Conservation (phyloP, 2,797 vertebrate species). For the Pteronotus mesoamericanus region DNA sequence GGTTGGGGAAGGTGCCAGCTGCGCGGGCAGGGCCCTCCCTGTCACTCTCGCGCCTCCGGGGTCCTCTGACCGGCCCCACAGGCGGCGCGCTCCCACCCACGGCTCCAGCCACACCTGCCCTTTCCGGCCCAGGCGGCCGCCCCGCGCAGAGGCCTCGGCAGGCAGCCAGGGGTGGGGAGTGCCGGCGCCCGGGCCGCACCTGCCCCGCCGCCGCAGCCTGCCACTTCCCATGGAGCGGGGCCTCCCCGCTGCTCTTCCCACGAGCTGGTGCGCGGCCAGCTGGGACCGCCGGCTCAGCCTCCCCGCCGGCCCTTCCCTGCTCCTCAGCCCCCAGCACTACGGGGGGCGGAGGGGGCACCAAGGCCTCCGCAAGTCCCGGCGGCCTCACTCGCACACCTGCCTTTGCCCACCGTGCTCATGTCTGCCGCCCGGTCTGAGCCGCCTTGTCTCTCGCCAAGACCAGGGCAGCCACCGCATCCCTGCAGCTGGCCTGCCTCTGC, state of each 20-base stretch:
- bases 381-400: neutral
- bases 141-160: fast-evolving
- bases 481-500: neutral
- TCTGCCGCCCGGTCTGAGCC: neutral
- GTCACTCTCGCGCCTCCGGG: neutral
- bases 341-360: fast-evolving
- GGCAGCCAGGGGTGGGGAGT: neutral
- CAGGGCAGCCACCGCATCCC: fast-evolving
- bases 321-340: neutral
- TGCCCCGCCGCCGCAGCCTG: neutral
- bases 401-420: fast-evolving
- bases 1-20: neutral
- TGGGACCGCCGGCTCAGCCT: neutral
- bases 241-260: neutral
- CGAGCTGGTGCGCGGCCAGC: too few species aligned
- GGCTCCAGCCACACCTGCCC: neutral
- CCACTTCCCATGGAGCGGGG: neutral
- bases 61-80: too few species aligned
- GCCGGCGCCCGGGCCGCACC: neutral
- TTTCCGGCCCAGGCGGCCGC: fast-evolving
- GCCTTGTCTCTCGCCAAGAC: neutral
- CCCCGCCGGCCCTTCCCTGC: neutral
- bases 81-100: neutral
- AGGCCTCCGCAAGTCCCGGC: neutral
- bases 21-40: neutral